phyloP scores from a whole-genome alignment of 1,140 invertebrate genomes.

The Stenopsyche tienmushanensis region DNA sequence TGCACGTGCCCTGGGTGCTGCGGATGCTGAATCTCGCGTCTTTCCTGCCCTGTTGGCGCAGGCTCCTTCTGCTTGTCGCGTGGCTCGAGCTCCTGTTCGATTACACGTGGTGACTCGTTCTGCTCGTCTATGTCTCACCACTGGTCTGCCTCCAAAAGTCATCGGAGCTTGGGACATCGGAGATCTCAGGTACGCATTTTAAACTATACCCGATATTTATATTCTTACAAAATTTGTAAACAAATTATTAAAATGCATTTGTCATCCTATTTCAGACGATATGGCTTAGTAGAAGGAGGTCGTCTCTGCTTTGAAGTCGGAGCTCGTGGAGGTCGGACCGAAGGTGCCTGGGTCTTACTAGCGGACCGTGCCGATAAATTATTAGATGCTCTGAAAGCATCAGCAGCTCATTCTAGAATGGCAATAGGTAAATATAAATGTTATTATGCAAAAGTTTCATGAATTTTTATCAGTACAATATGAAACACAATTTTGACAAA shows the following conservation, averaged over 20 bases:
- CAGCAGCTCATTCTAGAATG: background rate
- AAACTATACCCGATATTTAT: background rate
- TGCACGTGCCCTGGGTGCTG: constrained; percentile 78
- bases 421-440: background rate
- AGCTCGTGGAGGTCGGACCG: constrained; percentile 77
- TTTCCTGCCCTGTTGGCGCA: constrained; percentile 71
- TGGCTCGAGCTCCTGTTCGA: constrained; percentile 67
- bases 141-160: constrained; percentile 70
- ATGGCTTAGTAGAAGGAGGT: constrained; percentile 81
- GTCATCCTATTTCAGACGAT: constrained; percentile 60
- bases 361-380: constrained; percentile 75
- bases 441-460: no score
- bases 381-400: constrained; percentile 57
- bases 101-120: constrained; percentile 67
- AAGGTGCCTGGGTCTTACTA: constrained; percentile 76
- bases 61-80: constrained; percentile 67
- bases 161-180: constrained; percentile 68
- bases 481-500: no score
- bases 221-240: background rate
- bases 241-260: background rate
- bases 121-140: constrained; percentile 70
- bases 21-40: constrained; percentile 66
- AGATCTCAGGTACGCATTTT: constrained; percentile 57
- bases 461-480: no score
- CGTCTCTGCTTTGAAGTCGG: constrained; percentile 89